Percentiles rank a stretch among this genome's conserved stretches.
These are phyloP conservation scores for Epinotia nisella DNA, from an alignment of 2,888 invertebrate genomes.

Conservation along the genomic window DNA sequence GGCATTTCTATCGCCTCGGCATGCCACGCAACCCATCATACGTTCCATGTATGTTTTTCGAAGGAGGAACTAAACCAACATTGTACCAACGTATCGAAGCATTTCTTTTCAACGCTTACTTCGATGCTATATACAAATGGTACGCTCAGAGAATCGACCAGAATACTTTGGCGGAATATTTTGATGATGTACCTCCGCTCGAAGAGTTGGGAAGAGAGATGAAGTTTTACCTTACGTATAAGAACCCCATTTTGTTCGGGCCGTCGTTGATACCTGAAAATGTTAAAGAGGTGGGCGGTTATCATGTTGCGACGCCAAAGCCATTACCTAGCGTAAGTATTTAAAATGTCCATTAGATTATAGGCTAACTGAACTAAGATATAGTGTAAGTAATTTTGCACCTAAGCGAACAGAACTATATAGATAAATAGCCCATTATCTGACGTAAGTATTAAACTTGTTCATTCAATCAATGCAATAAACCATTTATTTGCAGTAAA, in stretches of 20 bases:
- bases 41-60: slow-evolving; percentile 82
- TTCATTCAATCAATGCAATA: too few species aligned
- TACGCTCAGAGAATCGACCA: slow-evolving; percentile 59
- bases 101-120: slow-evolving; percentile 58
- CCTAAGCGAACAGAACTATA: too few species aligned
- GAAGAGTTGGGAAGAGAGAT: slow-evolving; percentile 78
- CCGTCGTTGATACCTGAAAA: slow-evolving; percentile 80
- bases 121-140: slow-evolving; percentile 54
- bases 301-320: slow-evolving; percentile 76
- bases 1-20: slow-evolving; percentile 82
- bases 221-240: slow-evolving; percentile 83
- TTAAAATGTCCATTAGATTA: not conserved
- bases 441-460: too few species aligned
- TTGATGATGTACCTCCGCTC: slow-evolving; percentile 79
- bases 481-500: too few species aligned
- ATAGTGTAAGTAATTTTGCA: too few species aligned
- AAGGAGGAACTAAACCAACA: slow-evolving; percentile 76
- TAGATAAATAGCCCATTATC: not conserved
- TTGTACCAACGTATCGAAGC: slow-evolving; percentile 80
- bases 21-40: slow-evolving; percentile 85
- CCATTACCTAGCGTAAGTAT: slow-evolving; percentile 70
- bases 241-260: slow-evolving; percentile 82
- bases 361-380: not conserved
- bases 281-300: slow-evolving; percentile 85
- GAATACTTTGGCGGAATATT: slow-evolving; percentile 63